phyloP scores from a whole-genome alignment of 2,888 invertebrate species.

The Keiferia lycopersicella region DNA sequence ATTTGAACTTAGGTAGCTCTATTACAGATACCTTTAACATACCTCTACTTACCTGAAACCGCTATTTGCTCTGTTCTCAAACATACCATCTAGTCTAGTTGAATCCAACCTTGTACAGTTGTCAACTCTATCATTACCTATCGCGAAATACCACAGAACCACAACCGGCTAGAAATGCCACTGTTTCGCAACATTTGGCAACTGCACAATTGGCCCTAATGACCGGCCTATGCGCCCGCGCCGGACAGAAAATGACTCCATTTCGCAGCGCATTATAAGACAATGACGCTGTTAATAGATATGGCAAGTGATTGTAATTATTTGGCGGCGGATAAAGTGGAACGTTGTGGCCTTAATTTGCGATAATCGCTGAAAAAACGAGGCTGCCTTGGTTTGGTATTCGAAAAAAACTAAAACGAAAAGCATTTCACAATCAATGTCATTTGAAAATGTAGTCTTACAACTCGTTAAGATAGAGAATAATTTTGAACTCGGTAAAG shows the following conservation, averaged over 20 bases:
- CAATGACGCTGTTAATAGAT: conserved; percentile 19
- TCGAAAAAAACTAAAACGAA: background rate
- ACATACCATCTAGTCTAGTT: background rate
- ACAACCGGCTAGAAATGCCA: conserved; percentile 13
- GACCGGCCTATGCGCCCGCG: conserved; percentile 21
- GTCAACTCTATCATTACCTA: conserved; percentile 18
- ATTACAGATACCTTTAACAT: background rate
- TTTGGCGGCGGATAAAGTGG: conserved; percentile 15
- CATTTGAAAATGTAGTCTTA: background rate
- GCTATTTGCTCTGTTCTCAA: background rate
- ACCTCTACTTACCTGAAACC: background rate
- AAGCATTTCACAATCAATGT: background rate
- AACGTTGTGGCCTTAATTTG: conserved; percentile 16
- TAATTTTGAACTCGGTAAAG: background rate
- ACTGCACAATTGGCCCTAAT: conserved; percentile 30
- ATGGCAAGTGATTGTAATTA: conserved; percentile 20
- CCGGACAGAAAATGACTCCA: conserved; percentile 25
- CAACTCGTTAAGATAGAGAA: too few relatives aligned
- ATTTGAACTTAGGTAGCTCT: background rate
- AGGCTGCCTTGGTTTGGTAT: background rate
- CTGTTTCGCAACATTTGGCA: conserved; percentile 28
- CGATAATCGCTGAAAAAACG: background rate
- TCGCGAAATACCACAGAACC: conserved; percentile 19
- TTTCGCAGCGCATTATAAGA: conserved; percentile 18
- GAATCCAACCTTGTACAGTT: conserved; percentile 14